Base-by-base conservation (phyloP, 2,797 vertebrate species). In the Chrosomus eos region DNA sequence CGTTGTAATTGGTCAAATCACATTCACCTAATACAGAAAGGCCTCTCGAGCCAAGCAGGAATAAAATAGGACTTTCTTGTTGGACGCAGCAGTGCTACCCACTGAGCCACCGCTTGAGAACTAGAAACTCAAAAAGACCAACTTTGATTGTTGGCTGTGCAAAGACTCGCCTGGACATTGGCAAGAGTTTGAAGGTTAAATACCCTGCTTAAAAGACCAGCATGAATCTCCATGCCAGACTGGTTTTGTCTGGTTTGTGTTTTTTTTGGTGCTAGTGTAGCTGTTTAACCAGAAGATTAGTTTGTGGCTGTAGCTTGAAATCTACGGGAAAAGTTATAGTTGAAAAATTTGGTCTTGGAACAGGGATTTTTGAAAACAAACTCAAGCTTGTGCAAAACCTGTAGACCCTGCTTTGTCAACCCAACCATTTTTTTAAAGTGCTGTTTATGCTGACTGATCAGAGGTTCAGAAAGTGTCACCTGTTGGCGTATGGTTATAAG, bases 401-500 rank as follows among this genome's bases (percentile, higher is more conserved):
- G 2, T 13, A 70, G 21, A n/a, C n/a, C n/a, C n/a, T n/a, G n/a
- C 19, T 38, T 38, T 38, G 36, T 38, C 19, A 40, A 26, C 16
- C 26, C 1, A 45, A 43, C 16, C 14, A 33, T 26, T 60, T 26
- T 55, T 58, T n/a, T 5, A 3, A 64, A 26, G n/a, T 67, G 38
- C 36, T 19, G n/a, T 79, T 11, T 0, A 21, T 45, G 43, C 67
- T 70, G n/a, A 45, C 4, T 74, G 10, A 23, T 7, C 18, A 31
- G 11, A 21, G 16, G n/a, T 43, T 31, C 1, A 40, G n/a, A 33
- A 51, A 14, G n/a, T 73, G 87, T 90, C 94, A 96, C 95, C 95
- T 96, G 95, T 86, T 90, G 53, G 78, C 93, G 93, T 73, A 96
- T 90, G 88, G 92, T 89, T 53, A 95, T 89, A 14, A 96, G 86